Conservation (phyloP, 2,113 vertebrate species). For the Fregata magnificens region DNA sequence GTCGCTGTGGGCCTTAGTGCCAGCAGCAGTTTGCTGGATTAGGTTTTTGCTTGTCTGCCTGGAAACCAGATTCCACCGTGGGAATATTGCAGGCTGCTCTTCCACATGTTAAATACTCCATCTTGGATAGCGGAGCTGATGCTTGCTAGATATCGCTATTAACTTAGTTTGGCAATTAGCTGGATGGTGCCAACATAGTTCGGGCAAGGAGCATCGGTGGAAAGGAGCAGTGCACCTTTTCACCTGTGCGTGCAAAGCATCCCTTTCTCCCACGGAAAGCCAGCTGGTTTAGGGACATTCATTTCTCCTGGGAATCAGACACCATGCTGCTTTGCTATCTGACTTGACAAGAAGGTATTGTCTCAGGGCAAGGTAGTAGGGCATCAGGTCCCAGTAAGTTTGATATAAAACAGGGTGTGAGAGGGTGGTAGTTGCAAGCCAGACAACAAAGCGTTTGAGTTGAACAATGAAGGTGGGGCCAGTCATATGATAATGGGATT, state of each 20-base stretch:
- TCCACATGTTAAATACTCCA: neutral
- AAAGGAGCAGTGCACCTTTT: neutral
- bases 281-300: neutral
- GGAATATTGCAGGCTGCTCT: neutral
- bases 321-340: neutral
- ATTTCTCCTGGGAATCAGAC: neutral
- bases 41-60: neutral
- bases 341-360: neutral
- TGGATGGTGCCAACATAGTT: neutral
- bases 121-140: neutral
- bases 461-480: neutral
- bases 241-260: neutral
- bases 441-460: neutral
- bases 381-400: neutral
- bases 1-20: neutral
- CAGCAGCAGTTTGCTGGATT: neutral
- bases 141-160: neutral
- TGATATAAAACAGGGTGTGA: neutral
- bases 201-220: accelerated
- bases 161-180: neutral
- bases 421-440: neutral
- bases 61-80: neutral
- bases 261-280: neutral
- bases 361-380: neutral
- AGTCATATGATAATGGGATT: neutral